A percentile compares a stretch with the other conserved stretches of the same genome.
Evolutionary conservation across 2,888 invertebrate genomes (phyloP).

Genomic region (Ashinkailepas kermadecensis): DNA sequence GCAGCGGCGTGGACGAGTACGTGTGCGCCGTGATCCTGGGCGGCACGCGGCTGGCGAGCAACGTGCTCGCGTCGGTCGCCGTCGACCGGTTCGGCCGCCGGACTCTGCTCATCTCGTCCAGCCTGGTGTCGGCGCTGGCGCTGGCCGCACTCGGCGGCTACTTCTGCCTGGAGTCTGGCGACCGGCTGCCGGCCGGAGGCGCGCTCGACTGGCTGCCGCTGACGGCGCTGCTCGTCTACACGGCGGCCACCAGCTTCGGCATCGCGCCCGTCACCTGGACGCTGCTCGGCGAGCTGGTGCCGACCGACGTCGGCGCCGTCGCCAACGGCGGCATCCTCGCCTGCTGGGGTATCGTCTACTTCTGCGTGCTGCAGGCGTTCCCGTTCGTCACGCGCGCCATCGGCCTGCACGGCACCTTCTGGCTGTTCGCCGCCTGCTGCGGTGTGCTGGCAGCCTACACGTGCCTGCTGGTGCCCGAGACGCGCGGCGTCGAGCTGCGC

Average conservation of each 20-base stretch:
- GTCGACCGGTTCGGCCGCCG: constrained; percentile 43
- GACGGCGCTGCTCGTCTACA: constrained; percentile 35
- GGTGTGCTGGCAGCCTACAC: not conserved
- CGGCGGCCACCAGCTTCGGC: constrained; percentile 33
- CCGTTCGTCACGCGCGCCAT: not conserved
- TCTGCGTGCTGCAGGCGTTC: constrained; percentile 26
- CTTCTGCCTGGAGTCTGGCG: constrained; percentile 3
- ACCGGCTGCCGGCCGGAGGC: constrained; percentile 35
- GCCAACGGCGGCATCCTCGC: constrained; percentile 30
- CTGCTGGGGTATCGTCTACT: constrained; percentile 29
- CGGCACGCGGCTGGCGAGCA: constrained; percentile 35
- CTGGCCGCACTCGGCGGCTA: constrained; percentile 26
- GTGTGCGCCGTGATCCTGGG: constrained; percentile 42
- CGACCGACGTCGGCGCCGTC: constrained; percentile 31
- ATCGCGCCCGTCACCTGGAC: constrained; percentile 34
- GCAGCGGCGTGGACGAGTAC: constrained; percentile 37
- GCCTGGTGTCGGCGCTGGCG: constrained; percentile 27
- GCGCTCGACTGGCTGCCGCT: constrained; percentile 38
- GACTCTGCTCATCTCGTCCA: constrained; percentile 39
- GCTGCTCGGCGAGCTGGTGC: constrained; percentile 32
- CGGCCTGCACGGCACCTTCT: constrained; percentile 12
- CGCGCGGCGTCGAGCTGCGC: not conserved
- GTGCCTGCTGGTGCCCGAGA: not conserved
- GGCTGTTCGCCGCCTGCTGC: constrained; percentile 7
- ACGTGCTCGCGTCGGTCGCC: constrained; percentile 38